These are phyloP conservation scores for Heliconius sara DNA, from an alignment of 2,888 invertebrate genomes.

Conservation along the genomic window DNA sequence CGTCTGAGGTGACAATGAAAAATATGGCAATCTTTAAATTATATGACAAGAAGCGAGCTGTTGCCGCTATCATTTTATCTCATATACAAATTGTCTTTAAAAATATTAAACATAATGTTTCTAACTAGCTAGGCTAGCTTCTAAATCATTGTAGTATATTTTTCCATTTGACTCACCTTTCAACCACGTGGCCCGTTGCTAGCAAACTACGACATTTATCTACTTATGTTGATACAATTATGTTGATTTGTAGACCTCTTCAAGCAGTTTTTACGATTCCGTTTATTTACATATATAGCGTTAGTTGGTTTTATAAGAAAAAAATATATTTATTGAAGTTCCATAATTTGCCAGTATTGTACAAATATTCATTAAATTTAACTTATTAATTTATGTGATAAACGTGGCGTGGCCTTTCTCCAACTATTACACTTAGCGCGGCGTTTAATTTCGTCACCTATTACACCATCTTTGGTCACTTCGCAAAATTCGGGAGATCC, in stretches of 20 bases:
- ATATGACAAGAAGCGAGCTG: no score
- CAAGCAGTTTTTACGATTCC: slow-evolving; percentile 5
- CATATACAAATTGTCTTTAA: no score
- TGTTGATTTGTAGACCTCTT: slow-evolving; percentile 42
- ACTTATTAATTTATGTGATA: neutral
- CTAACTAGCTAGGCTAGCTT: no score
- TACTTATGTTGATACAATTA: slow-evolving; percentile 35
- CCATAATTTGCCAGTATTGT: neutral
- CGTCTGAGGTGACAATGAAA: no score
- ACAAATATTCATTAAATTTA: neutral
- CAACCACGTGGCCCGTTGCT: slow-evolving; percentile 22
- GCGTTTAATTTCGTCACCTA: neutral
- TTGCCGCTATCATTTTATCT: no score
- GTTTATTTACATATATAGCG: neutral
- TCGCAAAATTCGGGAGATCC: neutral
- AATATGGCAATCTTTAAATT: no score
- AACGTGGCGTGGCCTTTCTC: neutral
- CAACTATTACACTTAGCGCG: neutral
- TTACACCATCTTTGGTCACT: neutral
- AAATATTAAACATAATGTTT: no score
- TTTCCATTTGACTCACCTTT: no score
- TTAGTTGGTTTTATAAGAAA: neutral
- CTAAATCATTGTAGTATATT: no score
- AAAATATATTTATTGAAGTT: neutral
- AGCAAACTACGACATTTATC: slow-evolving; percentile 43